Evolutionary conservation across 2,888 invertebrate genomes (phyloP).

Genomic region (Noctuana brunneofusca): DNA sequence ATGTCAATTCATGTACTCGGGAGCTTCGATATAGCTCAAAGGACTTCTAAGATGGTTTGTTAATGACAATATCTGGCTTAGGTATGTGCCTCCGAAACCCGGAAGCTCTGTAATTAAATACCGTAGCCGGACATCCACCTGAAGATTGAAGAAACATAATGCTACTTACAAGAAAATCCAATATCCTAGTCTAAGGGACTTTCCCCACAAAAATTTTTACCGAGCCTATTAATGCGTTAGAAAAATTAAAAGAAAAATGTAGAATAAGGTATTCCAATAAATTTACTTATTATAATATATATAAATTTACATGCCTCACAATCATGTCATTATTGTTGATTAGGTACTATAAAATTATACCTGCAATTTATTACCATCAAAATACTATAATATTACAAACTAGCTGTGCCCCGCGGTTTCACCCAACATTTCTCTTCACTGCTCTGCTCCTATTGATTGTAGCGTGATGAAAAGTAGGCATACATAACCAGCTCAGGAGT

Average conservation of each 20-base stretch:
- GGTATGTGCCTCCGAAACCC: neutral
- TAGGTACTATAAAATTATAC: no score
- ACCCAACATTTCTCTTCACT: no score
- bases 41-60: conserved; percentile 1
- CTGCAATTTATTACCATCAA: no score
- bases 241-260: neutral
- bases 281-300: no score
- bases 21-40: neutral
- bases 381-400: no score
- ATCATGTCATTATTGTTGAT: no score
- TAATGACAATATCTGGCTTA: conserved; percentile 8
- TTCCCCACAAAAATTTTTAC: neutral
- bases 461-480: no score
- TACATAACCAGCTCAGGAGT: no score
- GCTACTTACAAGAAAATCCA: neutral
- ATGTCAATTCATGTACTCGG: neutral
- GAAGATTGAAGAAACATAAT: neutral
- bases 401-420: no score
- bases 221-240: neutral
- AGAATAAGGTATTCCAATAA: no score
- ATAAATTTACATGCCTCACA: no score
- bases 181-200: neutral
- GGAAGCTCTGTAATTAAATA: conserved; percentile 8
- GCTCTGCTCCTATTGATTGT: no score
- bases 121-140: neutral